phyloP scores from a whole-genome alignment of 2,113 vertebrate genomes.

The Pedionomus torquatus region DNA sequence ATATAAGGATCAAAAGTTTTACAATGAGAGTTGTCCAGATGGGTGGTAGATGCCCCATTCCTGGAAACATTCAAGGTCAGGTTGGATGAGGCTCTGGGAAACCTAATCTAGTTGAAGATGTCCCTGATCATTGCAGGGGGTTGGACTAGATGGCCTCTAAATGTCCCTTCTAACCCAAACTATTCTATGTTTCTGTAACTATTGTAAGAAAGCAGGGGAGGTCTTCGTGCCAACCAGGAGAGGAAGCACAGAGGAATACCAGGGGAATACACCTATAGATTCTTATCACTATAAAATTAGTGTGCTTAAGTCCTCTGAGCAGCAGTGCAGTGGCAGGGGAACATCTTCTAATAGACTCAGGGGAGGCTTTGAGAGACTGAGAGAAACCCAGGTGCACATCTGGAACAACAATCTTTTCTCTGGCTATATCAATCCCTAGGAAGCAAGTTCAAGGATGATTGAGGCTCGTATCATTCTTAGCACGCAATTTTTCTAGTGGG shows the following conservation, averaged over 20 bases:
- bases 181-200: not conserved
- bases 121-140: not conserved
- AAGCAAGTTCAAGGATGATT: too few species aligned
- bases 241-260: not conserved
- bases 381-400: not conserved
- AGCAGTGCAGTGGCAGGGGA: not conserved
- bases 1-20: not conserved
- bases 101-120: not conserved
- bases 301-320: not conserved
- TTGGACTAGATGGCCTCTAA: not conserved
- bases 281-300: not conserved
- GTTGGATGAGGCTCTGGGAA: not conserved
- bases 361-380: not conserved
- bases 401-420: not conserved
- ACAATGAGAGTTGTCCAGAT: not conserved
- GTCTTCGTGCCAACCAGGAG: not conserved
- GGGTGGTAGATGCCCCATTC: not conserved
- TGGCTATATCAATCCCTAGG: not conserved
- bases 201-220: not conserved
- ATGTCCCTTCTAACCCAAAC: not conserved
- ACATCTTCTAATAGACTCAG: not conserved
- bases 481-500: not conserved
- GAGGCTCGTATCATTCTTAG: not conserved
- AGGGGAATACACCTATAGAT: not conserved
- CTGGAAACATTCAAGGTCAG: not conserved